Base-by-base conservation (phyloP, 2,797 vertebrate genomes). In the Clarias fuscus region DNA sequence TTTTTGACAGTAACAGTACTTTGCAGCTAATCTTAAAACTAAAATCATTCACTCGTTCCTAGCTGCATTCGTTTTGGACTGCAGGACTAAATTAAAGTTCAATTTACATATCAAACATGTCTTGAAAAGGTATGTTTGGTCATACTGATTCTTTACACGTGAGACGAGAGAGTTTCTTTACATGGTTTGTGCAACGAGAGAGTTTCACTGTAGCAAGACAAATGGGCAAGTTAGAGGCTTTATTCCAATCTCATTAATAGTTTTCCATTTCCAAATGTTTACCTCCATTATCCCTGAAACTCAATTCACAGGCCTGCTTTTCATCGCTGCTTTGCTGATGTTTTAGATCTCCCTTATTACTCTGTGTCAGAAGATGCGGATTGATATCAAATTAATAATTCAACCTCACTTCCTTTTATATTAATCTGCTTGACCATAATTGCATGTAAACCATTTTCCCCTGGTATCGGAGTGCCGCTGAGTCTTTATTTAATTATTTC, bases 331-430 rank as follows among this genome's bases (percentile, higher is more conserved):
- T 84, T 56, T 72, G 59, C 76, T 78, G 37, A 64, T 86, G 62
- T 82, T 40, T 80, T 37, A 20, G 33, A 48, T 62, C n/a, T 64
- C 40, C 27, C 56, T 84, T 22, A 56, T 84, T 62, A 76, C 81
- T 78, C 11, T 37, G 59, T 64, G 17, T 64, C 56, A 73, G 85
- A 73, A 86, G 73, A 67, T 53, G 64, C 27, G 27, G 71, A 72
- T 76, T 84, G 70, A 85, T 78, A 56, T 84, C 71, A 11, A 72
- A 72, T 89, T 85, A 72, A 87, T 90, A 81, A 77, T 90, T 85
- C 77, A 89, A 71, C 40, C 40, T 20, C 30, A 40, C 72, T 68
- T 53, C 48, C 56, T 58, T 86, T 82, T 65, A 77, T 71, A 59
- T 84, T 79, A 68, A 62, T 62, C 65, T 82, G 71, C 77, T 79